Percentiles rank a stretch among this genome's conserved stretches.
Evolutionary conservation across 2,797 vertebrate genomes (phyloP).

Genomic region (Denticeps clupeoides): DNA sequence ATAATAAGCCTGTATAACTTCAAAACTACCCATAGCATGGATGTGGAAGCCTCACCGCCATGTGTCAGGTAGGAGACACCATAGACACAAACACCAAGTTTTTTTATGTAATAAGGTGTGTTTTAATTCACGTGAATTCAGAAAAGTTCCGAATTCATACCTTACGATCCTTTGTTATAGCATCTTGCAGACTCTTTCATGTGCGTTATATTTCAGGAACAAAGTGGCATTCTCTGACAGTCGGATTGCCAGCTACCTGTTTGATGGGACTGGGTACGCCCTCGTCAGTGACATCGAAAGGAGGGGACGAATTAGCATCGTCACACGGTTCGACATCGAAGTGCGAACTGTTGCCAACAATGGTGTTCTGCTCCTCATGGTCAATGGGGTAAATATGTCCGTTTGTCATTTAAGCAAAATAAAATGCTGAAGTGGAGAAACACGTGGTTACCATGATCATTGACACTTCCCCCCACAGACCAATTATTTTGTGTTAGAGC

Average conservation of each 20-base stretch:
- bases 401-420: too few relatives aligned
- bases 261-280: constrained; percentile 87
- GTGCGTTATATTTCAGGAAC: constrained; percentile 55
- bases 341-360: constrained; percentile 80
- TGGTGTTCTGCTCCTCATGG: constrained; percentile 83
- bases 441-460: background rate
- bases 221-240: constrained; percentile 93
- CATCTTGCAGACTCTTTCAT: background rate
- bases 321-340: constrained; percentile 91
- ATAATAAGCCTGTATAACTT: constrained; percentile 95
- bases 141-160: too few relatives aligned
- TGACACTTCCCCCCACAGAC: constrained; percentile 51
- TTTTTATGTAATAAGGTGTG: background rate
- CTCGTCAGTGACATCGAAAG: constrained; percentile 80
- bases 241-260: constrained; percentile 83
- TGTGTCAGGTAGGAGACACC: constrained; percentile 70
- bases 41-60: constrained; percentile 63
- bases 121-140: too few relatives aligned
- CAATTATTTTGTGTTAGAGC: constrained; percentile 83
- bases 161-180: too few relatives aligned
- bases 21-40: constrained; percentile 69
- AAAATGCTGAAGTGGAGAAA: background rate
- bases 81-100: background rate
- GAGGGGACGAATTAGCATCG: constrained; percentile 76
- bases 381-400: constrained; percentile 69